Conservation (phyloP, 92 coral and sea anemone genomes). For the Porites evermanni region DNA sequence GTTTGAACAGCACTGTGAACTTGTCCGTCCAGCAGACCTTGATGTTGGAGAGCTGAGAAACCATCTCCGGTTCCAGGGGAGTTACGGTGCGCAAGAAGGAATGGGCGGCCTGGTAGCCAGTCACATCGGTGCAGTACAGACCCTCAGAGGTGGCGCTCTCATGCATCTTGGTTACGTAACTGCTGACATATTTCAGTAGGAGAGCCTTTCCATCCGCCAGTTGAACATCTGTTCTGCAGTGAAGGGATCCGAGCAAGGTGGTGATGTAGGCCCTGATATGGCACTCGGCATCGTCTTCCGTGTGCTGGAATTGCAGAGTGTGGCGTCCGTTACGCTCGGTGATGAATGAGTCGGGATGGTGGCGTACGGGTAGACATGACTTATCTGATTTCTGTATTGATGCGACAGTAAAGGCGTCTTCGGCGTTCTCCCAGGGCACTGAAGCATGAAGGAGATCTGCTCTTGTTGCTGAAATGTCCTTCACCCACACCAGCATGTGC, state of each 20-base stretch:
- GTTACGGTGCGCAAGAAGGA: not conserved
- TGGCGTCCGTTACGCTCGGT: not conserved
- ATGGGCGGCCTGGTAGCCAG: not conserved
- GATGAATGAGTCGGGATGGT: constrained; percentile 1
- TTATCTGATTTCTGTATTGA: constrained; percentile 25
- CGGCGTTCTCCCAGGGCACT: constrained; percentile 37
- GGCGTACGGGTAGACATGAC: not conserved
- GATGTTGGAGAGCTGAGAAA: not conserved
- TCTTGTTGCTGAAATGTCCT: too few relatives aligned
- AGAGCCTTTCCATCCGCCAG: not conserved
- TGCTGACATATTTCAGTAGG: not conserved
- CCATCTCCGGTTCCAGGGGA: not conserved
- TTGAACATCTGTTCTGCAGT: not conserved
- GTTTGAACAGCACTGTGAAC: not conserved
- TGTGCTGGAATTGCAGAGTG: constrained; percentile 23
- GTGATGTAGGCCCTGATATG: not conserved
- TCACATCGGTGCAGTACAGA: not conserved
- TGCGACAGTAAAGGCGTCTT: constrained; percentile 30
- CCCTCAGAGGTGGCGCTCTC: not conserved
- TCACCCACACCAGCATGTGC: too few relatives aligned
- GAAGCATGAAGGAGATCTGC: constrained; percentile 41
- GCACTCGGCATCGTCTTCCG: constrained; percentile 30
- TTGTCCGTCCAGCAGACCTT: not conserved
- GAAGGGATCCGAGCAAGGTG: not conserved
- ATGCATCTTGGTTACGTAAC: not conserved